Percentiles rank a stretch among this genome's conserved stretches.
Evolutionary conservation across 2,888 invertebrate species (phyloP).

Genomic region (Spialia ferax): DNA sequence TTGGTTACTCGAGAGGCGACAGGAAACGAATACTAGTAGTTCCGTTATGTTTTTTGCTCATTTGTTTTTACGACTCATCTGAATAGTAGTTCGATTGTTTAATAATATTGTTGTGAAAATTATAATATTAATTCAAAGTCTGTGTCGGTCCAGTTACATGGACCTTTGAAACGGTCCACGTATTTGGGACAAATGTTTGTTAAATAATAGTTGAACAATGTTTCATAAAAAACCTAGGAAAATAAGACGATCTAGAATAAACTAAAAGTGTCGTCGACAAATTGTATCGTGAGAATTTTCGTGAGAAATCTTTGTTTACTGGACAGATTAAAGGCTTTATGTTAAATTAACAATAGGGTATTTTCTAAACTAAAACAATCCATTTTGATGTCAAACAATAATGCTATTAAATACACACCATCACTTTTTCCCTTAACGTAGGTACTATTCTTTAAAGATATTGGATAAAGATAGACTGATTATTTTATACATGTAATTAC

Average conservation of each 20-base stretch:
- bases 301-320: no score
- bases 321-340: no score
- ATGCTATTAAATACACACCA: no score
- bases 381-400: no score
- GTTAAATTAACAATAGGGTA: no score
- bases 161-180: conserved; percentile 30
- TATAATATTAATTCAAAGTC: conserved; percentile 34
- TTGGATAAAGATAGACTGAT: no score
- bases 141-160: conserved; percentile 38
- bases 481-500: no score
- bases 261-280: background rate
- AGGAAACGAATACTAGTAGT: conserved; percentile 26
- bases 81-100: conserved; percentile 13
- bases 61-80: conserved; percentile 22
- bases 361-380: no score
- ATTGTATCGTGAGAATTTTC: no score
- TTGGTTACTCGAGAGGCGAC: conserved; percentile 24
- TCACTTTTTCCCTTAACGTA: no score
- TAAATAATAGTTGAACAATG: conserved; percentile 25
- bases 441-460: no score
- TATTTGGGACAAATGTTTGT: conserved; percentile 22
- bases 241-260: background rate
- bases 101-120: conserved; percentile 31
- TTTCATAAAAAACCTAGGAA: conserved; percentile 16
- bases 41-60: conserved; percentile 24